phyloP scores from a whole-genome alignment of 1,140 invertebrate species.

The Archivesica marissinica region DNA sequence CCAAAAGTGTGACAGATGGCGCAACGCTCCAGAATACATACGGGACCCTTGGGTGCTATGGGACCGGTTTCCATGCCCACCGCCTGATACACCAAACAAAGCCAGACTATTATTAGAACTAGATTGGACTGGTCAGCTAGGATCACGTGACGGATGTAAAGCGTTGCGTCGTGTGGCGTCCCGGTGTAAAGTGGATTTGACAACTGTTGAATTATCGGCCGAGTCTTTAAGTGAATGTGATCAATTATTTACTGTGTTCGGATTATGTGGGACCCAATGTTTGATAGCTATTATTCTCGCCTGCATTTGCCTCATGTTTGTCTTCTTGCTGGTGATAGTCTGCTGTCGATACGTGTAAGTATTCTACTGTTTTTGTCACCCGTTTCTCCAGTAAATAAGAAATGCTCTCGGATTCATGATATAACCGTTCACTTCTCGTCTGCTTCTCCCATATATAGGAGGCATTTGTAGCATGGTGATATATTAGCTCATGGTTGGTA shows the following conservation, averaged over 20 bases:
- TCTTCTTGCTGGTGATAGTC: constrained; percentile 56
- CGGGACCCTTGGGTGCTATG: constrained; percentile 54
- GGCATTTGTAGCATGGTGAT: background rate
- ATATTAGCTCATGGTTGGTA: no score
- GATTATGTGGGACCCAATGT: constrained; percentile 60
- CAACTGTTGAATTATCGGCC: constrained; percentile 1
- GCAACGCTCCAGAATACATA: constrained; percentile 41
- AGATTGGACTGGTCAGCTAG: constrained; percentile 50
- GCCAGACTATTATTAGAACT: constrained; percentile 49
- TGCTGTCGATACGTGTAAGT: constrained; percentile 63
- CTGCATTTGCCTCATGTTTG: constrained; percentile 51
- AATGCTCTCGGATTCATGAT: background rate
- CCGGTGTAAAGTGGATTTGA: constrained; percentile 58
- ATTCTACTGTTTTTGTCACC: background rate
- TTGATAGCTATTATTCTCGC: constrained; percentile 60
- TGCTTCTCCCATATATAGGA: background rate
- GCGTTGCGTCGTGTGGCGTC: constrained; percentile 51
- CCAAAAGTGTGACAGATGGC: constrained; percentile 57
- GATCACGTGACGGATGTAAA: constrained; percentile 47
- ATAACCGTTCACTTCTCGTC: background rate
- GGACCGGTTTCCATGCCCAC: constrained; percentile 60
- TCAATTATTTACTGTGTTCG: constrained; percentile 32
- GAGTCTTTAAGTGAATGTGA: constrained; percentile 48
- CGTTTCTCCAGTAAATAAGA: background rate
- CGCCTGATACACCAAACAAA: constrained; percentile 40